Evolutionary conservation across 2,113 vertebrate species (phyloP).

Genomic region (Anarrhichthys ocellatus): DNA sequence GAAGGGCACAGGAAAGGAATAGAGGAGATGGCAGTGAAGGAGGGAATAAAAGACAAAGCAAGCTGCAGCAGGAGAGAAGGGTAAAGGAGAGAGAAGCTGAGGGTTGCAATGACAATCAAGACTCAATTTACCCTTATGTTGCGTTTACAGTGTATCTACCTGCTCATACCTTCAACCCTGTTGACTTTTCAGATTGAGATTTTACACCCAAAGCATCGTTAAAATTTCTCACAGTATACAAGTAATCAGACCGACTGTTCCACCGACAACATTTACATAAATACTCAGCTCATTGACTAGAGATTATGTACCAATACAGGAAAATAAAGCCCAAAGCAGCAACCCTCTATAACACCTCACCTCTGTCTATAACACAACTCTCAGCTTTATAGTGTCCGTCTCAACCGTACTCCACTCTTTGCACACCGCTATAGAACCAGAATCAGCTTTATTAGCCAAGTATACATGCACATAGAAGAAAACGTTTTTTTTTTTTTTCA

Average conservation of each 20-base stretch:
- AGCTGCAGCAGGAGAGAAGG: background rate
- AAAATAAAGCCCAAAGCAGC: too few species aligned
- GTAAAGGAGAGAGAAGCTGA: background rate
- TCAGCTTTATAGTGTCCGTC: too few species aligned
- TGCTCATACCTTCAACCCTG: background rate
- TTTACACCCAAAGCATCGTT: background rate
- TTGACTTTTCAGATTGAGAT: background rate
- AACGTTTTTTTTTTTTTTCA: too few species aligned
- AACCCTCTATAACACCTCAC: too few species aligned
- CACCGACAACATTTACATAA: background rate
- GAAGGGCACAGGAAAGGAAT: conserved; percentile 7
- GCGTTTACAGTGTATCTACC: background rate
- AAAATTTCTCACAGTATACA: background rate
- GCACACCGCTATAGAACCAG: too few species aligned
- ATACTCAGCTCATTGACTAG: background rate
- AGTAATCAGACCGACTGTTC: background rate
- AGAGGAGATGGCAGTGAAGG: conserved; percentile 30
- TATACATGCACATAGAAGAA: too few species aligned
- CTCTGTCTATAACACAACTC: too few species aligned
- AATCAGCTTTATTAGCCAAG: too few species aligned
- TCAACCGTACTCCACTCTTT: too few species aligned
- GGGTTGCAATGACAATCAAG: background rate
- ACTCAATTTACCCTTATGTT: background rate
- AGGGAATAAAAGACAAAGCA: conserved; percentile 1
- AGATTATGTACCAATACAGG: background rate